Evolutionary conservation across 2,113 vertebrate genomes (phyloP).

Genomic region (Lamprologus sp.): DNA sequence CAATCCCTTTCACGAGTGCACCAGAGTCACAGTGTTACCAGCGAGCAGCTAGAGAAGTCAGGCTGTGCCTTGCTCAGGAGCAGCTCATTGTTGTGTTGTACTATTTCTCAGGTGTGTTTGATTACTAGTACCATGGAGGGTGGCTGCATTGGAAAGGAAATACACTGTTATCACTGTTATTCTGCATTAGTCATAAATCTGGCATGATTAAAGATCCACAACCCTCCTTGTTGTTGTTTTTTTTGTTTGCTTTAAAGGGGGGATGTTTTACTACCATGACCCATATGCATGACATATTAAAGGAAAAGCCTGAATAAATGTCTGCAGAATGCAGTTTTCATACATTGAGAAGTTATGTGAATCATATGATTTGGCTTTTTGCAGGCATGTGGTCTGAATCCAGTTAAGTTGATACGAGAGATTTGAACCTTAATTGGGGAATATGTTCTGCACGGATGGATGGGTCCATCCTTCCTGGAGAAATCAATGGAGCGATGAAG

Average conservation of each 20-base stretch:
- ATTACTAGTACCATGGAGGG: rapidly evolving
- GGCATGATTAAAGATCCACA: not conserved
- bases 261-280: not conserved
- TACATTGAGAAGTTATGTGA: not conserved
- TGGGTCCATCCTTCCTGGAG: not conserved
- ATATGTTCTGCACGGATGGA: not conserved
- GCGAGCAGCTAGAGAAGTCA: not conserved
- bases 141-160: not conserved
- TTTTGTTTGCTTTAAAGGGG: not conserved
- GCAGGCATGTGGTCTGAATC: not conserved
- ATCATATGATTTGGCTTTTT: slow-evolving; percentile 20
- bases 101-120: not conserved
- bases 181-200: not conserved
- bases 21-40: not conserved
- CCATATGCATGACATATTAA: not conserved
- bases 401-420: not conserved
- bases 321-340: not conserved
- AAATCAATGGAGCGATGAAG: not conserved
- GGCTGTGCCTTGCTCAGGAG: not conserved
- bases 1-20: not conserved
- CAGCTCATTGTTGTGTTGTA: not conserved
- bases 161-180: rapidly evolving
- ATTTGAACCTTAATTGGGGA: slow-evolving; percentile 15
- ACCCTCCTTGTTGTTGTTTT: not conserved
- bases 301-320: not conserved